Conservation (phyloP, 2,888 invertebrate genomes). For the Calliopum simillimum region DNA sequence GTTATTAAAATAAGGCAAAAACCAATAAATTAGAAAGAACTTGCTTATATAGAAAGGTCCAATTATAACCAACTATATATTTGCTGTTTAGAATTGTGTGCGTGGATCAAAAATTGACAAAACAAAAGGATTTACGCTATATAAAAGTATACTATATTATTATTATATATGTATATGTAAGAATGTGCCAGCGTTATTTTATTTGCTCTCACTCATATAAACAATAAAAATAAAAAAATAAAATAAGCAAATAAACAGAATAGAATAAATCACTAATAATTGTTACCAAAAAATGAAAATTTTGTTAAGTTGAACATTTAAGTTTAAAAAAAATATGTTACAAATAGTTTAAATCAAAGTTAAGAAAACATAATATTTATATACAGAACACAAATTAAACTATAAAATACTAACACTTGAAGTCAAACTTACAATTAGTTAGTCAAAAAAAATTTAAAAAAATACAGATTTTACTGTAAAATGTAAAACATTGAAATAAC, state of each 20-base stretch:
- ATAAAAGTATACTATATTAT: neutral
- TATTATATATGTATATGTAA: conserved; percentile 12
- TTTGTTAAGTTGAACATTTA: conserved; percentile 20
- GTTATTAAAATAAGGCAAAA: conserved; percentile 5
- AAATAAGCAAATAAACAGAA: neutral
- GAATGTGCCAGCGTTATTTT: conserved; percentile 24
- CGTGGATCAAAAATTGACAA: neutral
- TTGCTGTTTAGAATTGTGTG: conserved; percentile 24
- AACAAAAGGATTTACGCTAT: neutral
- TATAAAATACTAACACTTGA: conserved; percentile 7
- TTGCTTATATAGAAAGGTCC: neutral
- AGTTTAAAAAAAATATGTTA: conserved; percentile 2
- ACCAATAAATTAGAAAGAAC: neutral
- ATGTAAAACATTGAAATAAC: neutral
- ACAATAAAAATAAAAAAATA: neutral
- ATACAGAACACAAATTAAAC: conserved; percentile 12
- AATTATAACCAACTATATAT: neutral
- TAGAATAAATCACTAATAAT: conserved; percentile 1
- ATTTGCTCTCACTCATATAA: conserved; percentile 15
- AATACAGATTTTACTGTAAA: neutral
- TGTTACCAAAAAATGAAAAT: conserved; percentile 3
- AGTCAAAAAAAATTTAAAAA: conserved; percentile 25
- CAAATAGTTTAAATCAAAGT: neutral
- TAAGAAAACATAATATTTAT: neutral
- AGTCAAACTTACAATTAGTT: conserved; percentile 23